Percentiles rank a stretch among this genome's conserved stretches.
Conservation (phyloP, 2,888 invertebrate species). For the Polietes domitor region DNA sequence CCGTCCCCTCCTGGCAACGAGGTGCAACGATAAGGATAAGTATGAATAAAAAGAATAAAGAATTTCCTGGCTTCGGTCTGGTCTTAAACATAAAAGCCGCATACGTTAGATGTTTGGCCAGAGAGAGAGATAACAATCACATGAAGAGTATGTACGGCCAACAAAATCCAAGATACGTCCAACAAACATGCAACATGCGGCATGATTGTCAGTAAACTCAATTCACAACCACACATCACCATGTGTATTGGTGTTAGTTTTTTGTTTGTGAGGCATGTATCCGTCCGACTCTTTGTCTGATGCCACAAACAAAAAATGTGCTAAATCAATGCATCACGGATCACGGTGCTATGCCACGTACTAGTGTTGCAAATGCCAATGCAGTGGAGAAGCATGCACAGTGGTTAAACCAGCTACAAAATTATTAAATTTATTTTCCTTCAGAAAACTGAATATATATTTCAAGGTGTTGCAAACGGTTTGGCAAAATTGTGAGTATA, state of each 20-base stretch:
- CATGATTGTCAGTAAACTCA: neutral
- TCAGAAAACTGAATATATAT: no score
- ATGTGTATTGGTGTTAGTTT: neutral
- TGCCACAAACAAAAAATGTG: constrained; percentile 43
- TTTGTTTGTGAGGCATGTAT: neutral
- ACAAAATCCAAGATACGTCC: neutral
- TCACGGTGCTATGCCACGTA: constrained; percentile 42
- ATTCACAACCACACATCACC: neutral
- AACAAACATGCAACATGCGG: neutral
- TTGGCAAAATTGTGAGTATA: no score
- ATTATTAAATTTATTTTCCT: no score
- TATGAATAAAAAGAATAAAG: no score
- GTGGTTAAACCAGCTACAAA: no score
- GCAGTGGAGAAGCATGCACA: neutral
- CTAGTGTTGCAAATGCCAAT: neutral
- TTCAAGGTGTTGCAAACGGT: no score
- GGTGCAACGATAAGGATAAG: neutral
- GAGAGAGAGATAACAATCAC: neutral
- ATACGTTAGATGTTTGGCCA: neutral
- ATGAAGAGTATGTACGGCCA: neutral
- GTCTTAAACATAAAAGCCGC: neutral
- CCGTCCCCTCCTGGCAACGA: no score
- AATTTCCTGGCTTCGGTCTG: no score
- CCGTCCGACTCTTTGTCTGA: neutral
- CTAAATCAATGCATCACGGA: constrained; percentile 58